A percentile compares a stretch with the other conserved stretches of the same genome.
Conservation (phyloP, 2,888 invertebrate species). For the Nephrotoma appendiculata region DNA sequence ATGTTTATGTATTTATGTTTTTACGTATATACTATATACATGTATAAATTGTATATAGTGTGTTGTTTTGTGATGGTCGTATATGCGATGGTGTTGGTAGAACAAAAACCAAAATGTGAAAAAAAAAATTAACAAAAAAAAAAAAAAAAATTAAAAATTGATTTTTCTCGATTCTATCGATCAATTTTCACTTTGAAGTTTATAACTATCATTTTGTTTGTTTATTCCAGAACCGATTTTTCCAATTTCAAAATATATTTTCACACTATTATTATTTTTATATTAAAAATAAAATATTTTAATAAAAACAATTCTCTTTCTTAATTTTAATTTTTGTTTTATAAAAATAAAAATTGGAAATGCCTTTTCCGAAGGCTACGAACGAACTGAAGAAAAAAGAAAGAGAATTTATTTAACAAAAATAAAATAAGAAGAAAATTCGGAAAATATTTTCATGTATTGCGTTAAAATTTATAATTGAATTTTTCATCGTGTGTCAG, state of each 20-base stretch:
- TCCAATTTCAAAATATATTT: not conserved
- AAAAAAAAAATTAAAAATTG: not conserved
- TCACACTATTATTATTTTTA: not conserved
- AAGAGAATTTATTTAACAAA: not conserved
- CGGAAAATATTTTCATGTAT: not conserved
- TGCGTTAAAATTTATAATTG: not conserved
- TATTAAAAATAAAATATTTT: not conserved
- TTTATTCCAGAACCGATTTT: not conserved
- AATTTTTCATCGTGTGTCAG: not conserved
- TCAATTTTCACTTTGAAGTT: not conserved
- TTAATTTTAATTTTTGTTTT: not conserved
- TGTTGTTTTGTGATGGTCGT: not conserved
- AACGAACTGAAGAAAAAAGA: not conserved
- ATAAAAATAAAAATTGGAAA: constrained; percentile 1
- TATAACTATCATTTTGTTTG: not conserved
- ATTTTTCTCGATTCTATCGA: not conserved
- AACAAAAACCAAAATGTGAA: not conserved
- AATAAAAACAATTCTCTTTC: not conserved
- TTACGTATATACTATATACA: not conserved
- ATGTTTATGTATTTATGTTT: not conserved
- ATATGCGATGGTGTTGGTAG: not conserved
- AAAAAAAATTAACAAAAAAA: not conserved
- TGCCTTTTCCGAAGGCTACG: constrained; percentile 5
- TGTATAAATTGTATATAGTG: not conserved
- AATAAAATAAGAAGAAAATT: not conserved